Evolutionary conservation across 2,888 invertebrate genomes (phyloP).

Genomic region (Euzetes globulus): DNA sequence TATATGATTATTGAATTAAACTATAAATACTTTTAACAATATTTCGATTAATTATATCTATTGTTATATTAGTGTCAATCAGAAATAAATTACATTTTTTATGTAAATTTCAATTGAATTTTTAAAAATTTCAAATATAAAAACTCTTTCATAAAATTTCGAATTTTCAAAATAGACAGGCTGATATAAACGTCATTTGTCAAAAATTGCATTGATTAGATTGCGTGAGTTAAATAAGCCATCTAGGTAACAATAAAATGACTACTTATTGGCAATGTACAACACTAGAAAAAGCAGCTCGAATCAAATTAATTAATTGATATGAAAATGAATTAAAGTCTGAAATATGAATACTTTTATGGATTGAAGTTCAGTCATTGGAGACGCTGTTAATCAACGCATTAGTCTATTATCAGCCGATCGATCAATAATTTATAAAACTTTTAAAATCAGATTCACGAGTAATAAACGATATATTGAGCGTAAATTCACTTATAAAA

Average conservation of each 20-base stretch:
- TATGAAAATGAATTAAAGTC: no score
- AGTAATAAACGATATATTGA: neutral
- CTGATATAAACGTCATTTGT: neutral
- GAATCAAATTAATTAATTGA: no score
- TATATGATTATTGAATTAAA: no score
- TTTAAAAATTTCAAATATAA: neutral
- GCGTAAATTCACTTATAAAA: neutral
- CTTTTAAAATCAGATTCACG: neutral
- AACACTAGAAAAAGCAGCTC: no score
- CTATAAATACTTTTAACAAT: neutral
- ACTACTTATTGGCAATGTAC: no score
- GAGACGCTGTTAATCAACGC: no score
- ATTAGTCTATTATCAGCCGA: neutral
- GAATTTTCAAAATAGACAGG: neutral
- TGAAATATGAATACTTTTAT: no score
- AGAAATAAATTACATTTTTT: neutral
- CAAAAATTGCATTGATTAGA: neutral
- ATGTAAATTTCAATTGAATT: neutral
- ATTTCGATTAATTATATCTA: neutral
- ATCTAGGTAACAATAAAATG: no score
- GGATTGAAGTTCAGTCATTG: no score
- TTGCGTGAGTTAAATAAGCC: no score
- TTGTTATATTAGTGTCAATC: neutral
- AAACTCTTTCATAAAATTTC: slow-evolving; percentile 9
- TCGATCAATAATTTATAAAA: neutral